phyloP scores from a whole-genome alignment of 2,113 vertebrate species.

The Cromileptes altivelis region DNA sequence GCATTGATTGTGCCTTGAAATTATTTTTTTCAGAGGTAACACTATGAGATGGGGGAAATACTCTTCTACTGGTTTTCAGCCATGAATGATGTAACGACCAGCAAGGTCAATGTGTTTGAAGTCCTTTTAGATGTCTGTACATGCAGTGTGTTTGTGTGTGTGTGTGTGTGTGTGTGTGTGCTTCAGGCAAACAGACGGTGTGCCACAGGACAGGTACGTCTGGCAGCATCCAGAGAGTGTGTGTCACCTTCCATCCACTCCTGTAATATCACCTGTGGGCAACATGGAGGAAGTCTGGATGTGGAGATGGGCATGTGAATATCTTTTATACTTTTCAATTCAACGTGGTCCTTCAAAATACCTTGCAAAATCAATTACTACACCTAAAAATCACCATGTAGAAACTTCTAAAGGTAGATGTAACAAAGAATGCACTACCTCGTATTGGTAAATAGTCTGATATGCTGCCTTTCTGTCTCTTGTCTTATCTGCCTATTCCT shows the following conservation, averaged over 20 bases:
- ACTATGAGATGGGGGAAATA: constrained; percentile 1
- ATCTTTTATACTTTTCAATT: constrained; percentile 7
- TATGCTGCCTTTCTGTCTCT: constrained; percentile 19
- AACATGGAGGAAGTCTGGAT: constrained; percentile 85
- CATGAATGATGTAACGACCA: constrained; percentile 32
- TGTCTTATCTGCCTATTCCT: constrained; percentile 28
- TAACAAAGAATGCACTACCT: background rate
- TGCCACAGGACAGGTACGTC: constrained; percentile 83
- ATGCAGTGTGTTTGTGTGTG: constrained; percentile 8
- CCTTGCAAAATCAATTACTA: background rate
- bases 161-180: constrained; percentile 43
- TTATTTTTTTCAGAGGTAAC: background rate
- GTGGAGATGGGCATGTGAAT: constrained; percentile 92
- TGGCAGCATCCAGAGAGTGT: constrained; percentile 89
- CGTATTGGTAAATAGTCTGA: background rate
- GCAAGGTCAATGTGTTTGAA: constrained; percentile 36
- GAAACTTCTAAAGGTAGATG: background rate
- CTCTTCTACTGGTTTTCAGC: background rate
- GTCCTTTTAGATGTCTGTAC: background rate
- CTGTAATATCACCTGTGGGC: constrained; percentile 87
- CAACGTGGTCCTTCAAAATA: background rate
- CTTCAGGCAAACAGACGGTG: constrained; percentile 88
- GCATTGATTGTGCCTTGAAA: background rate
- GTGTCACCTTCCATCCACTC: constrained; percentile 81
- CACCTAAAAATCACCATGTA: background rate